Evolutionary conservation across 2,888 invertebrate genomes (phyloP).

Genomic region (Seira musarum): DNA sequence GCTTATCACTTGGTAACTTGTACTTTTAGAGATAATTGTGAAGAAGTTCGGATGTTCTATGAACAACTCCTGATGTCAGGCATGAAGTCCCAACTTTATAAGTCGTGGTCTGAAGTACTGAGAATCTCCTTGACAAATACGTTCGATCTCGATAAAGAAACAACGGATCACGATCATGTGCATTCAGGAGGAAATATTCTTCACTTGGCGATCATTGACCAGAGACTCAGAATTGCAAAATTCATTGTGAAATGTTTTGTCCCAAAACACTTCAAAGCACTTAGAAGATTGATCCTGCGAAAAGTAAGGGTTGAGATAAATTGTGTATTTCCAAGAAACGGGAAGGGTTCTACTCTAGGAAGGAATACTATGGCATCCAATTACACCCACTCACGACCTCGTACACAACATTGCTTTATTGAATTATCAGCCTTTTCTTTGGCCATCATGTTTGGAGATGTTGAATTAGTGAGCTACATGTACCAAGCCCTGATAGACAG

Average conservation of each 20-base stretch:
- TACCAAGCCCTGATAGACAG: slow-evolving; percentile 12
- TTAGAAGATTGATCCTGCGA: slow-evolving; percentile 16
- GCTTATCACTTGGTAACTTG: no score
- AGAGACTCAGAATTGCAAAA: slow-evolving; percentile 23
- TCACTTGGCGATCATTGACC: slow-evolving; percentile 31
- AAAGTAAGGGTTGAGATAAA: slow-evolving; percentile 20
- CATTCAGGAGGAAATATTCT: slow-evolving; percentile 1
- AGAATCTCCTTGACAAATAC: slow-evolving; percentile 2
- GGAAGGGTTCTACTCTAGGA: no score
- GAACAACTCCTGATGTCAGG: not conserved
- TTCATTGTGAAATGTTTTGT: slow-evolving; percentile 17
- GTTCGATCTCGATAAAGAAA: slow-evolving; percentile 6
- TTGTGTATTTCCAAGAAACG: no score
- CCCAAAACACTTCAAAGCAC: not conserved
- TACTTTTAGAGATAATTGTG: slow-evolving; percentile 15
- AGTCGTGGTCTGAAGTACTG: not conserved
- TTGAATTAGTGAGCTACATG: slow-evolving; percentile 21
- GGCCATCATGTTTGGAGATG: slow-evolving; percentile 31
- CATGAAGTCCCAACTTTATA: not conserved
- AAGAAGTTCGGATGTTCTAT: slow-evolving; percentile 19
- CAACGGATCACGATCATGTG: not conserved
- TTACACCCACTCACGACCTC: no score
- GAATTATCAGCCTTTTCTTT: slow-evolving; percentile 30
- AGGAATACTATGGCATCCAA: no score
- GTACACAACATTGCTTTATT: no score